Base-by-base conservation (phyloP, 2,797 vertebrate species). In the Ctenosaura bakeri region DNA sequence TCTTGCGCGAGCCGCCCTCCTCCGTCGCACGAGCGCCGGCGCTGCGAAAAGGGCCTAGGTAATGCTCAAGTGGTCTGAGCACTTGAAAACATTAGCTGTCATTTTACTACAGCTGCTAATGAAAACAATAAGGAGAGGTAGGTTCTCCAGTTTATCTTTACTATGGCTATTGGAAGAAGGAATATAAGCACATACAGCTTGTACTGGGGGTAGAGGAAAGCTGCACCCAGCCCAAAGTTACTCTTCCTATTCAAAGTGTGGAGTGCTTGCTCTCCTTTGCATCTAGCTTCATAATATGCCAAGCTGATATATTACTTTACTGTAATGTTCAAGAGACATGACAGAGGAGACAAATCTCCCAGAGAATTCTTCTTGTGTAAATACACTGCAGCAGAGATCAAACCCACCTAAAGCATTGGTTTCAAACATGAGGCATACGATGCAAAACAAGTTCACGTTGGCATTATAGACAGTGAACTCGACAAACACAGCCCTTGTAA, bases 401-500 rank as follows among this genome's bases (percentile, higher is more conserved):
- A 24, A 18, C 24, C 95, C 71, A 99, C 99, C 99, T 83, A 97
- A 97, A 84, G 98, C 98, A 12, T 97, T 98, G 89, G 98, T 98
- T 97, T 99, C 99, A 93, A 99, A 97, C 90, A 98, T 98, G 90
- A 99, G 97, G 2, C 96, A 98, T 92, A 98, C 96, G 42, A 98
- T 97, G 96, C 98, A 99, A 97, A 99, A 99, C 86, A 99, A 98
- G 96, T 99, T 99, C 94, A 99, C 97, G 0, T 99, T 99, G 90
- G 98, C 98, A 0, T 99, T 99, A 97, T 99, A 99, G 93, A 99
- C 98, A 0, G 98, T 99, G 94, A 99, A 99, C 96, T 99, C 98
- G 85, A 98, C 97, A 95, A 99, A 99, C 92, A 99, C 94, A 0
- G 98, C 99, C 94, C 98, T 98, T 6, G 98, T 99, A 95, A 98